phyloP scores from a whole-genome alignment of 1,140 invertebrate species.

The Neelides sp. region DNA sequence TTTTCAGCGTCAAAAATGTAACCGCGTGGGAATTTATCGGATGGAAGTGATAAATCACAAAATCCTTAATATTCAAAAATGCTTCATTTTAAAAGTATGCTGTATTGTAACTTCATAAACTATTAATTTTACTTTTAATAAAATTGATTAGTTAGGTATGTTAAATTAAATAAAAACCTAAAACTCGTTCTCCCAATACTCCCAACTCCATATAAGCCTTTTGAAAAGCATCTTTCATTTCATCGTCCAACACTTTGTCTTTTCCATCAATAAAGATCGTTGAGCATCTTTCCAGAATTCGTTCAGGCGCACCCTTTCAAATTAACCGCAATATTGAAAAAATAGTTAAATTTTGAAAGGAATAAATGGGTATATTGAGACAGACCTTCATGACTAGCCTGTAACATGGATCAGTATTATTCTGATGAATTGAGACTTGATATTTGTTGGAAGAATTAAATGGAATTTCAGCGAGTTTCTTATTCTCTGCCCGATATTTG shows the following conservation, averaged over 20 bases:
- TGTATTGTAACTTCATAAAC: not conserved
- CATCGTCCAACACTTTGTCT: constrained; percentile 45
- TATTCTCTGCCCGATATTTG: constrained; percentile 46
- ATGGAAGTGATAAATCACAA: constrained; percentile 32
- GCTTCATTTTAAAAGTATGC: not conserved
- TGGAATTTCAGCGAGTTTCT: constrained; percentile 66
- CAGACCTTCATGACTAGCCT: constrained; percentile 30
- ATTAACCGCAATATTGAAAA: not conserved
- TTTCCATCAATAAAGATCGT: constrained; percentile 55
- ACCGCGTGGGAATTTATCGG: constrained; percentile 33
- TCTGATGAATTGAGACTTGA: constrained; percentile 56
- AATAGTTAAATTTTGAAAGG: not conserved
- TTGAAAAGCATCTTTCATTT: constrained; percentile 50
- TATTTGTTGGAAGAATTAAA: constrained; percentile 80
- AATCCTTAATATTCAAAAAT: constrained; percentile 21
- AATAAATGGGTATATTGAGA: not conserved
- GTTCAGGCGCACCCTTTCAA: constrained; percentile 71
- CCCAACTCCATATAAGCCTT: constrained; percentile 66
- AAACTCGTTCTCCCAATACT: constrained; percentile 69
- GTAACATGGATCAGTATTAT: constrained; percentile 32
- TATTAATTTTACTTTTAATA: not conserved
- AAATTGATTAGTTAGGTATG: not conserved
- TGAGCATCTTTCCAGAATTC: constrained; percentile 63
- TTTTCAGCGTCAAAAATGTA: constrained; percentile 36
- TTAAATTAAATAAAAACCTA: constrained; percentile 36